Evolutionary conservation across 2,888 invertebrate species (phyloP).

Genomic region (Perizoma flavofasciatum): DNA sequence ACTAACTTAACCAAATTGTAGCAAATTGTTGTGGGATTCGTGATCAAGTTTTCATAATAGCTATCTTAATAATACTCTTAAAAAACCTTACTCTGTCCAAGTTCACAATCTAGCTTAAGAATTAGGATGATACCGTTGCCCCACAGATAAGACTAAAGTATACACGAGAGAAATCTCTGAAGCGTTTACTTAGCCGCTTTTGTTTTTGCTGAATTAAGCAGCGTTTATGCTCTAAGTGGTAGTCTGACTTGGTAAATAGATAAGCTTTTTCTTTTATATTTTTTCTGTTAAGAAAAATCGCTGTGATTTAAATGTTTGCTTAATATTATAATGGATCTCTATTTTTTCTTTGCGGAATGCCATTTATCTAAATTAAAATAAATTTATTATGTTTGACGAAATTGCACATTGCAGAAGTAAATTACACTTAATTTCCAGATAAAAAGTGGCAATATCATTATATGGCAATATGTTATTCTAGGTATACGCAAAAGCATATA

Average conservation of each 20-base stretch:
- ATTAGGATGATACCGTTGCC: conserved; percentile 43
- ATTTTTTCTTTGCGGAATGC: background rate
- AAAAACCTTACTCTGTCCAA: conserved; percentile 15
- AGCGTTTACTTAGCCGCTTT: conserved; percentile 60
- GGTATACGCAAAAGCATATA: no score
- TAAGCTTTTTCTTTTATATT: conserved; percentile 51
- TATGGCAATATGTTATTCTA: no score
- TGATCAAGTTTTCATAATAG: conserved; percentile 23
- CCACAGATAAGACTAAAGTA: conserved; percentile 44
- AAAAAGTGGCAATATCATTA: no score
- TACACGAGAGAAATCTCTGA: conserved; percentile 34
- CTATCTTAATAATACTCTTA: conserved; percentile 23
- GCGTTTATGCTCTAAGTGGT: conserved; percentile 64
- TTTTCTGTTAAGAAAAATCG: conserved; percentile 45
- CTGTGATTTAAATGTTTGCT: conserved; percentile 16
- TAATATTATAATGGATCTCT: background rate
- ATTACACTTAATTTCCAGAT: no score
- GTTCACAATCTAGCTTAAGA: conserved; percentile 32
- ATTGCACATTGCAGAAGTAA: no score
- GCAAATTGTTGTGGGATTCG: conserved; percentile 8
- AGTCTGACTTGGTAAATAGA: conserved; percentile 55
- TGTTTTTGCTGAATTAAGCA: conserved; percentile 70
- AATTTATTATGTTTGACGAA: background rate
- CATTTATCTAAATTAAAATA: background rate
- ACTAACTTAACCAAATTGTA: background rate